Conservation (phyloP, 2,888 invertebrate species). For the Laspeyria flexula region DNA sequence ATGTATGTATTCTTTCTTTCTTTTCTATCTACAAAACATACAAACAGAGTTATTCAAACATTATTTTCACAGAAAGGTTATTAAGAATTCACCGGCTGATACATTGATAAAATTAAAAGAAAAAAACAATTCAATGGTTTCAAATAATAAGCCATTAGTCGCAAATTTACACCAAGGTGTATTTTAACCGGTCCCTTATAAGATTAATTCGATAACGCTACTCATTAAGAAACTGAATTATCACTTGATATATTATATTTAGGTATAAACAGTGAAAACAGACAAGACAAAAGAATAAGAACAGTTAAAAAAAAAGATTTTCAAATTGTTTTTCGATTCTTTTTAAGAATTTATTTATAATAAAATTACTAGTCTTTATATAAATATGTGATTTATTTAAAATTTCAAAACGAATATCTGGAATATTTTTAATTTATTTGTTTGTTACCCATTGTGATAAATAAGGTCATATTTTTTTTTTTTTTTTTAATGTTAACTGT, state of each 20-base stretch:
- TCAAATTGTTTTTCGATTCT: neutral
- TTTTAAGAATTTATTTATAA: too few species aligned
- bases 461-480: too few species aligned
- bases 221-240: constrained; percentile 33
- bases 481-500: too few species aligned
- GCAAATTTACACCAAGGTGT: constrained; percentile 36
- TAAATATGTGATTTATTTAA: too few species aligned
- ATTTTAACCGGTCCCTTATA: constrained; percentile 24
- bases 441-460: too few species aligned
- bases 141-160: constrained; percentile 33
- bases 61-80: constrained; percentile 21
- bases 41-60: neutral
- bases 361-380: too few species aligned
- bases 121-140: constrained; percentile 13
- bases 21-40: too few species aligned
- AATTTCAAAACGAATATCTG: too few species aligned
- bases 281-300: constrained; percentile 20
- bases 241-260: constrained; percentile 38
- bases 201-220: constrained; percentile 39
- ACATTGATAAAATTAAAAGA: constrained; percentile 9
- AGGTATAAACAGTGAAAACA: constrained; percentile 32
- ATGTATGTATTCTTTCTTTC: too few species aligned
- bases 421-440: too few species aligned
- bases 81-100: neutral
- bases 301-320: neutral